These are phyloP conservation scores for Stenodera caucasica DNA, from an alignment of 2,888 invertebrate species.

Conservation along the genomic window DNA sequence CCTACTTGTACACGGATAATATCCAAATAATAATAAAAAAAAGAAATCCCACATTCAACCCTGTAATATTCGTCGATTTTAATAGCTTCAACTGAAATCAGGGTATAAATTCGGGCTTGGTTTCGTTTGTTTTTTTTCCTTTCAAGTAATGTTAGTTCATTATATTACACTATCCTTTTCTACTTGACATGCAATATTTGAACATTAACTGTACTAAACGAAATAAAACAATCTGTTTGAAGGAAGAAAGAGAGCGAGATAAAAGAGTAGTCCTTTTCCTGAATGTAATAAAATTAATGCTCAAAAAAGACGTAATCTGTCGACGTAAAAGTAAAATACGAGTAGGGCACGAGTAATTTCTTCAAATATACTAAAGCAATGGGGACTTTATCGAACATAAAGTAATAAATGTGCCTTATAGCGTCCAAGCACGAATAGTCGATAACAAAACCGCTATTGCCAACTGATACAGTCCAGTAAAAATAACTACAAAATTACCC, in stretches of 20 bases:
- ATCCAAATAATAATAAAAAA: constrained; percentile 20
- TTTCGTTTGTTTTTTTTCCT: constrained; percentile 3
- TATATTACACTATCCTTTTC: constrained; percentile 35
- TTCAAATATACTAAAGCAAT: constrained; percentile 50
- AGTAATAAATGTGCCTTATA: constrained; percentile 54
- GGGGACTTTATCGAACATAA: constrained; percentile 52
- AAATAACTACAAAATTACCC: constrained; percentile 16
- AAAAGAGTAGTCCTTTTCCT: constrained; percentile 29
- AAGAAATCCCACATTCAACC: not conserved
- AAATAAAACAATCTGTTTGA: constrained; percentile 19
- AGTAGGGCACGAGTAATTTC: constrained; percentile 47
- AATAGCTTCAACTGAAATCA: constrained; percentile 14
- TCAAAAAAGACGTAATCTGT: constrained; percentile 40
- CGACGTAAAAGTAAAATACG: constrained; percentile 37
- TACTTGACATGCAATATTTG: constrained; percentile 36
- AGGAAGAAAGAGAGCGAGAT: not conserved
- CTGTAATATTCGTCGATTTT: not conserved
- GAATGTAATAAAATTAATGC: constrained; percentile 40
- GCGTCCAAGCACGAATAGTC: constrained; percentile 52
- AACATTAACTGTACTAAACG: constrained; percentile 14
- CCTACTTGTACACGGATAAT: not conserved
- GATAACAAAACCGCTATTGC: constrained; percentile 47
- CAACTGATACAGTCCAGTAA: constrained; percentile 40
- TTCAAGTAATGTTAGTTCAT: constrained; percentile 32
- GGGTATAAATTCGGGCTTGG: constrained; percentile 27